phyloP scores from a whole-genome alignment of 2,113 vertebrate genomes.

The human (Homo sapiens) region GRCh38 chr5:31472501-31473000 shows the following conservation, averaged over 20 bases:
- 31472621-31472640: slow-evolving; percentile 78
- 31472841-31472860: not conserved
- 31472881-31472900: slow-evolving; percentile 33
- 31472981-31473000: not conserved
- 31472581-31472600: slow-evolving; percentile 70
- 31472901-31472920: slow-evolving; percentile 16
- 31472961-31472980: not conserved
- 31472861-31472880: slow-evolving; percentile 17
- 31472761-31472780: slow-evolving; percentile 45
- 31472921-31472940: not conserved
- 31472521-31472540: slow-evolving; percentile 72
- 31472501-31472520: slow-evolving; percentile 43
- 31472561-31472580: slow-evolving; percentile 49
- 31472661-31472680: slow-evolving; percentile 78
- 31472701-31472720: slow-evolving; percentile 67
- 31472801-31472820: slow-evolving; percentile 52
- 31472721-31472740: slow-evolving; percentile 69
- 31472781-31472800: slow-evolving; percentile 51
- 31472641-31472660: slow-evolving; percentile 74
- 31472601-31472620: slow-evolving; percentile 76
- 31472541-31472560: slow-evolving; percentile 58
- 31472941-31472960: slow-evolving; percentile 1
- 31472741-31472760: slow-evolving; percentile 73
- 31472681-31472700: slow-evolving; percentile 76
- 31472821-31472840: slow-evolving; percentile 46